A percentile compares a stretch with the other conserved stretches of the same genome.
Evolutionary conservation across 35 echinoderm and acorn worm species (phyloP).

Genomic region (Apostichopus japonicus): DNA sequence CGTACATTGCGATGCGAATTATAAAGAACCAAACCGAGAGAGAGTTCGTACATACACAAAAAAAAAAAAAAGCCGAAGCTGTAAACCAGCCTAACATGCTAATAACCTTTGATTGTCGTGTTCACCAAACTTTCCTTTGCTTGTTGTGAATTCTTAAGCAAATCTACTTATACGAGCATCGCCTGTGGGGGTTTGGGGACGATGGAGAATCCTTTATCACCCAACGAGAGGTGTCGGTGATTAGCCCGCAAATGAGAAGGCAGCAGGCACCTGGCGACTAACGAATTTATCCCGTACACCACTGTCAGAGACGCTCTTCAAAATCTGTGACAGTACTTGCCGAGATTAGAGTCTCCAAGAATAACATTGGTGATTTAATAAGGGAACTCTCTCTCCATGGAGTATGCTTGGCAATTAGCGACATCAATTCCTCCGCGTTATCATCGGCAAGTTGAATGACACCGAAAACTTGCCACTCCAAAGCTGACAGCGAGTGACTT

Average conservation of each 20-base stretch:
- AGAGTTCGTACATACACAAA: too few relatives aligned
- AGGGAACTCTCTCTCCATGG: constrained; percentile 23
- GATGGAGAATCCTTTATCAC: constrained; percentile 55
- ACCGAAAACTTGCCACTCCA: constrained; percentile 51
- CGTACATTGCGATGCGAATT: too few relatives aligned
- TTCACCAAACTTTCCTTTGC: not conserved
- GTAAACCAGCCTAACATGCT: constrained; percentile 13
- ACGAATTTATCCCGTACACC: constrained; percentile 50
- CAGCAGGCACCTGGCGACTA: constrained; percentile 55
- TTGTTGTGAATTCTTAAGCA: constrained; percentile 46
- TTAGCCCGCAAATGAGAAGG: constrained; percentile 55
- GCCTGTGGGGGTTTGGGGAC: constrained; percentile 5
- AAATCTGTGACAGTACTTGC: constrained; percentile 36
- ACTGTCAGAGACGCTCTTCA: constrained; percentile 47
- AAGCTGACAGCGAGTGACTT: constrained; percentile 46
- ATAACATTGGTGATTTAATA: constrained; percentile 60
- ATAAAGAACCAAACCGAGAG: too few relatives aligned
- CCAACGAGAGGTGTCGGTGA: constrained; percentile 51
- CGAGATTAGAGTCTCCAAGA: constrained; percentile 54
- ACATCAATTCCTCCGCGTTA: constrained; percentile 54
- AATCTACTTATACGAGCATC: constrained; percentile 39
- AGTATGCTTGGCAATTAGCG: constrained; percentile 54
- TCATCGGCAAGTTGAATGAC: constrained; percentile 56
- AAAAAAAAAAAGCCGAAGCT: not conserved
- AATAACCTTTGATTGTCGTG: constrained; percentile 43